phyloP scores from a whole-genome alignment of 2,888 invertebrate species.

The Drosophila pseudotalamancana region DNA sequence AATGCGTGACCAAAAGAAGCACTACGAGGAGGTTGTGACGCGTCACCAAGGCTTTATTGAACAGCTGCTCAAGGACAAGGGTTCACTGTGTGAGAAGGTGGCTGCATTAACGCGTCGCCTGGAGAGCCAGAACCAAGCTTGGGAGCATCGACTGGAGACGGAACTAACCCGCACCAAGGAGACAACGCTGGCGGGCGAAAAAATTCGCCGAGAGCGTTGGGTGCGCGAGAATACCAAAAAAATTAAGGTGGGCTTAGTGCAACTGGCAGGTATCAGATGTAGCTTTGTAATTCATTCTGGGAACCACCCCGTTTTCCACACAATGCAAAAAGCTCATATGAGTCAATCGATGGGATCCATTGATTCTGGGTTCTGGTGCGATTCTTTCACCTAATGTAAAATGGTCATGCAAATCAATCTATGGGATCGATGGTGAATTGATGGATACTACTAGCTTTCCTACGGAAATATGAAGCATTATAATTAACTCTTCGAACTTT shows the following conservation, averaged over 20 bases:
- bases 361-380: no score
- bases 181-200: conserved; percentile 91
- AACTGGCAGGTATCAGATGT: no score
- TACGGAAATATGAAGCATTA: no score
- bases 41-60: conserved; percentile 94
- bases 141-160: conserved; percentile 90
- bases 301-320: no score
- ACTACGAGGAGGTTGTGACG: conserved; percentile 90
- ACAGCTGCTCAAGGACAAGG: conserved; percentile 92
- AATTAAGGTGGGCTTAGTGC: conserved; percentile 89
- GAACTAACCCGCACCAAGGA: conserved; percentile 91
- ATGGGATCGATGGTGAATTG: no score
- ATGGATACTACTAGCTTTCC: no score
- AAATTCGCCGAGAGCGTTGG: conserved; percentile 90
- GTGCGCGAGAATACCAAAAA: conserved; percentile 93
- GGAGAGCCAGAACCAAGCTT: conserved; percentile 86
- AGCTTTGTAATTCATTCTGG: no score
- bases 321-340: no score
- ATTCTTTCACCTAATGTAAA: no score
- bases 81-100: conserved; percentile 88
- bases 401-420: no score
- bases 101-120: conserved; percentile 83
- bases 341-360: no score
- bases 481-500: no score
- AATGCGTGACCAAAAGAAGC: conserved; percentile 87